Evolutionary conservation across 2,888 invertebrate genomes (phyloP).

Genomic region (Lasioglossum pauxillum): DNA sequence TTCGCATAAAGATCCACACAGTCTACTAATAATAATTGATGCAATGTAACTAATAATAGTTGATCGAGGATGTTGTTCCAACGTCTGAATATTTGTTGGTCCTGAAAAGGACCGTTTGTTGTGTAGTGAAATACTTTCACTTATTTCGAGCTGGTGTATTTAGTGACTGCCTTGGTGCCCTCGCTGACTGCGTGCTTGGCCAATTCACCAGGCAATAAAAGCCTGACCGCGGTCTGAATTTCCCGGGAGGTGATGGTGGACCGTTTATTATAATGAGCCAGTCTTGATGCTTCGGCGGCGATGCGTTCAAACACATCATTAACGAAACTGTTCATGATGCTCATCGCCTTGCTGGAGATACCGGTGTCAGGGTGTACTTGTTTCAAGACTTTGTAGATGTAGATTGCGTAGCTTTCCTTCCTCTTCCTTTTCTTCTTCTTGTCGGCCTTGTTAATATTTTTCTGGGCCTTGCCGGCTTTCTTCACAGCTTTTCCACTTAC

Average conservation of each 20-base stretch:
- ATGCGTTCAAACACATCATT: constrained; percentile 79
- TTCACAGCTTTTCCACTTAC: constrained; percentile 71
- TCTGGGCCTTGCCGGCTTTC: constrained; percentile 79
- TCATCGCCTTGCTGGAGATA: constrained; percentile 81
- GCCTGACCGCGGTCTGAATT: constrained; percentile 89
- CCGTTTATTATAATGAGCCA: constrained; percentile 88
- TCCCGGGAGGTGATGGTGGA: constrained; percentile 89
- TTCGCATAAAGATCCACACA: too few species aligned
- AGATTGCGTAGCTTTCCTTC: constrained; percentile 84
- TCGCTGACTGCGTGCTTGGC: constrained; percentile 90
- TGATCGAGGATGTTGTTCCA: background rate
- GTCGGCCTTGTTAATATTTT: constrained; percentile 81
- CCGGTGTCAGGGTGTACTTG: constrained; percentile 86
- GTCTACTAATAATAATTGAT: too few species aligned
- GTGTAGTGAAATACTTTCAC: constrained; percentile 49
- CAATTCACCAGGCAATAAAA: constrained; percentile 90
- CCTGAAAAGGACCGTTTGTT: constrained; percentile 70
- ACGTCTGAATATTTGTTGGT: constrained; percentile 52
- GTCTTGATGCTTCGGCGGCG: constrained; percentile 85
- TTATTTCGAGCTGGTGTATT: constrained; percentile 84
- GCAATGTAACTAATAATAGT: background rate
- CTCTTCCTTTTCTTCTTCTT: constrained; percentile 80
- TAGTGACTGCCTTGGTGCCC: constrained; percentile 88
- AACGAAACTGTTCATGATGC: constrained; percentile 72
- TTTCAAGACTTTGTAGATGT: constrained; percentile 86